These are phyloP conservation scores for Nomada goodeniana DNA, from an alignment of 2,888 invertebrate genomes.

Conservation along the genomic window DNA sequence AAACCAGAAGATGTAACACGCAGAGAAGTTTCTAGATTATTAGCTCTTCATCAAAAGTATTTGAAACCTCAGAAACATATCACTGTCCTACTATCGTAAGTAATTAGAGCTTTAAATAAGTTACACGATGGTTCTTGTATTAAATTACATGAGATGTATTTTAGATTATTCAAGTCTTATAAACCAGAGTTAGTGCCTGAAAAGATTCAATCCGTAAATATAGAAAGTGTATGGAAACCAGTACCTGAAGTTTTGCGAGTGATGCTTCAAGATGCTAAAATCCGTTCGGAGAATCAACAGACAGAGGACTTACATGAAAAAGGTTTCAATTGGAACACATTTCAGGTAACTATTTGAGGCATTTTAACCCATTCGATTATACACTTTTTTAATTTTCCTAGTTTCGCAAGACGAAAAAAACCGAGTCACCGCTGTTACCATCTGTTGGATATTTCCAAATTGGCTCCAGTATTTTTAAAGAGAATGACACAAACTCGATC, in stretches of 20 bases:
- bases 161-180: constrained; percentile 81
- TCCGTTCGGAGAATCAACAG: constrained; percentile 65
- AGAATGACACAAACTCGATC: constrained; percentile 75
- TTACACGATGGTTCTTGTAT: neutral
- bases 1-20: constrained; percentile 82
- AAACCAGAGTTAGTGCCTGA: constrained; percentile 83
- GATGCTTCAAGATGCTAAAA: constrained; percentile 76
- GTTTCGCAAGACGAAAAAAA: constrained; percentile 52
- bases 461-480: constrained; percentile 77
- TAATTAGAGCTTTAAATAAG: constrained; percentile 4
- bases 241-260: constrained; percentile 75
- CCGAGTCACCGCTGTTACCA: constrained; percentile 72
- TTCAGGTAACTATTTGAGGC: constrained; percentile 36
- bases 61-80: constrained; percentile 75
- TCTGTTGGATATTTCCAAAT: constrained; percentile 79
- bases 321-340: constrained; percentile 73
- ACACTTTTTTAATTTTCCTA: constrained; percentile 20
- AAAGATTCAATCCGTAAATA: constrained; percentile 77
- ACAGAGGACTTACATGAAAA: constrained; percentile 25
- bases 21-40: constrained; percentile 76
- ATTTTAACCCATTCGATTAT: neutral
- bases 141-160: constrained; percentile 7
- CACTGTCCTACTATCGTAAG: constrained; percentile 78
- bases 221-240: constrained; percentile 80
- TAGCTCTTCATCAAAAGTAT: constrained; percentile 66